A percentile compares a stretch with the other conserved stretches of the same genome.
Conservation (phyloP, 2,113 vertebrate species). For the Recurvirostra avosetta region DNA sequence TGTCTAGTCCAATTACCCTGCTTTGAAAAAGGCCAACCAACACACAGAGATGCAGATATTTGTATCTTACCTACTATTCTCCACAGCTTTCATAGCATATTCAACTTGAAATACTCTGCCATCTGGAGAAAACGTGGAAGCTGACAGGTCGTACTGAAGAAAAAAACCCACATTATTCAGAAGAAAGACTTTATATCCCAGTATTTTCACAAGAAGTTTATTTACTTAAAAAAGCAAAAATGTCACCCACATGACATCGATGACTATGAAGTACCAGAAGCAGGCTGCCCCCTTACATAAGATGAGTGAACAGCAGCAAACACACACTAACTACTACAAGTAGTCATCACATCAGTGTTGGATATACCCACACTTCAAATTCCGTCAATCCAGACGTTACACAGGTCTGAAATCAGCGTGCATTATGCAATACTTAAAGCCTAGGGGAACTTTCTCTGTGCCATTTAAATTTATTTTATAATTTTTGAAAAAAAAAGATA, state of each 20-base stretch:
- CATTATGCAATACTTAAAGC: fast-evolving
- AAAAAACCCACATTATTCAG: not conserved
- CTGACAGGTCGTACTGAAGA: conserved; percentile 92
- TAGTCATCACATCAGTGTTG: not conserved
- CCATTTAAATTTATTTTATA: not conserved
- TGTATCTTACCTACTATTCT: conserved; percentile 92
- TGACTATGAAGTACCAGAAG: fast-evolving
- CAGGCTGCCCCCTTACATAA: not conserved
- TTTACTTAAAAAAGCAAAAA: not conserved
- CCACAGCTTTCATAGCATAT: conserved; percentile 98
- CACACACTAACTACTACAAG: not conserved
- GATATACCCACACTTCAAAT: not conserved
- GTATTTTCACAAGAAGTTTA: not conserved
- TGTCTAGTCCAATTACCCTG: not conserved
- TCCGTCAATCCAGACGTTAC: fast-evolving
- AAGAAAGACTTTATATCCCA: not conserved
- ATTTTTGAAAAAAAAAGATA: fast-evolving
- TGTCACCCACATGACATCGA: fast-evolving
- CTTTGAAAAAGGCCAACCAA: not conserved
- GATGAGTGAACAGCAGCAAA: not conserved
- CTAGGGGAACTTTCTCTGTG: fast-evolving
- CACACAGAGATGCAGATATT: not conserved
- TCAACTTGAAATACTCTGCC: conserved; percentile 98
- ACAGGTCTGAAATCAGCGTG: not conserved
- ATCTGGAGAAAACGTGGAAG: conserved; percentile 97